Base-by-base conservation (phyloP, 2,113 vertebrate species). In the Hiodon alosoides region DNA sequence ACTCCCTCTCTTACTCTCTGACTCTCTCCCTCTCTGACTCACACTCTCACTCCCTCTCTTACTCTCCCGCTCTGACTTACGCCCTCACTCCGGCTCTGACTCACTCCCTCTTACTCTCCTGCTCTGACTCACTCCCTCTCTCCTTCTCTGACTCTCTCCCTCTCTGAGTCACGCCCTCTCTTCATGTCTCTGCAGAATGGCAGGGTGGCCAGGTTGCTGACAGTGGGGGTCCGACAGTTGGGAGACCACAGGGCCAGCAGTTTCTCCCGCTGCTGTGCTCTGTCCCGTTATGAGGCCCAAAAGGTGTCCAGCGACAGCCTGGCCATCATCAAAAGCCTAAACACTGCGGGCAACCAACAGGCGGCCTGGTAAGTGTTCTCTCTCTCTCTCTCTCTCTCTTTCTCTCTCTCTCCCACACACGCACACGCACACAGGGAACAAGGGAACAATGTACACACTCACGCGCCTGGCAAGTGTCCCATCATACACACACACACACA, bases 291-390 rank as follows among this genome's bases (percentile, higher is more conserved):
- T 0, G 94, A 98, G 0, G 95, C 96, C 0, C 79, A 87, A 71
- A 98, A 92, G 87, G 93, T 99, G 58, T 90, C 93, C 77, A 87
- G 11, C 0, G 95, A 98, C 52, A 93, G 93, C 60, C 94, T 96
- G 73, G 84, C 92, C 62, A 84, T 94, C 64, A 94, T 99, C 80
- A 95, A 92, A 79, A 95, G 87, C 85, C 96, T 91, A 74, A 99
- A 97, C 72, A 54, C 79, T 13, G 94, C 95, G 16, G 96, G 93
- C 71, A 84, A 81, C 80, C 93, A 96, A 47, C 94, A 95, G 80
- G 90, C 90, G 0, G 90, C 94, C 13, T 99, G 97, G 97, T 96
- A 85, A 91, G 92, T 79, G 46, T 3, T 1, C 60, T 46, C 10
- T 2, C 31, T 3, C 65, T 51, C 46, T 46, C 4, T 50, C n/a